A percentile compares a stretch with the other conserved stretches of the same genome.
These are phyloP conservation scores for Cetoscarus ocellatus DNA, from an alignment of 2,797 vertebrate species.

Conservation along the genomic window DNA sequence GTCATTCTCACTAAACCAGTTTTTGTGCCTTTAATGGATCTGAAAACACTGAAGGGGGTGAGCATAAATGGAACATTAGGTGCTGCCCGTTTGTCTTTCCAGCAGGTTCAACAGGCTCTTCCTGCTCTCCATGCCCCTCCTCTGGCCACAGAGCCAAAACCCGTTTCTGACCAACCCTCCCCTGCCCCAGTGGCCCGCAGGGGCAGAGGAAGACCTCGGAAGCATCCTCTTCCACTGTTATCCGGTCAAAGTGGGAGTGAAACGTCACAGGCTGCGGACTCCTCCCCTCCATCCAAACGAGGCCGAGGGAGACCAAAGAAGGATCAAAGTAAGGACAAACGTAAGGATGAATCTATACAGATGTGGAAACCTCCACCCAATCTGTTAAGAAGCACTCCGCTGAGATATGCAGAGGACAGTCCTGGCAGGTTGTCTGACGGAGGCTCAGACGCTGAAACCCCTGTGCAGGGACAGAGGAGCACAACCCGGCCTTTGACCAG, in stretches of 20 bases:
- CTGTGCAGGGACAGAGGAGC: fast-evolving
- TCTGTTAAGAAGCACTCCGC: background rate
- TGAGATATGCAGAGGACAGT: conserved; percentile 10
- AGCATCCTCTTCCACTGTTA: background rate
- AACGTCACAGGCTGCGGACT: background rate
- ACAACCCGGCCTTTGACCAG: conserved; percentile 64
- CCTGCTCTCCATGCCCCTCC: background rate
- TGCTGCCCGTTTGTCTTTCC: conserved; percentile 28
- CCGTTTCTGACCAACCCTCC: background rate
- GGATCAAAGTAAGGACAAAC: conserved; percentile 32
- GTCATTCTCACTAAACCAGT: conserved; percentile 35
- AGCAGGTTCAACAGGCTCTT: background rate
- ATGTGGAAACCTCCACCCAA: background rate
- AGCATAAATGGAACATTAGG: background rate
- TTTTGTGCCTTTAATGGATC: background rate
- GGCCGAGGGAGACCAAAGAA: conserved; percentile 65
- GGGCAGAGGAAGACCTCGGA: conserved; percentile 49
- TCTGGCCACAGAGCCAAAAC: fast-evolving
- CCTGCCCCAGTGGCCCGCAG: background rate
- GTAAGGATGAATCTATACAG: background rate
- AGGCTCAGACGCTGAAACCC: background rate
- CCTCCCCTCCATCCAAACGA: conserved; percentile 6
- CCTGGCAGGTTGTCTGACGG: background rate
- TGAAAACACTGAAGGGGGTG: background rate
- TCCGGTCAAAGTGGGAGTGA: background rate